Percentiles rank a stretch among this genome's conserved stretches.
phyloP scores from a whole-genome alignment of 2,888 invertebrate genomes.

The Stenichneumon culpator region DNA sequence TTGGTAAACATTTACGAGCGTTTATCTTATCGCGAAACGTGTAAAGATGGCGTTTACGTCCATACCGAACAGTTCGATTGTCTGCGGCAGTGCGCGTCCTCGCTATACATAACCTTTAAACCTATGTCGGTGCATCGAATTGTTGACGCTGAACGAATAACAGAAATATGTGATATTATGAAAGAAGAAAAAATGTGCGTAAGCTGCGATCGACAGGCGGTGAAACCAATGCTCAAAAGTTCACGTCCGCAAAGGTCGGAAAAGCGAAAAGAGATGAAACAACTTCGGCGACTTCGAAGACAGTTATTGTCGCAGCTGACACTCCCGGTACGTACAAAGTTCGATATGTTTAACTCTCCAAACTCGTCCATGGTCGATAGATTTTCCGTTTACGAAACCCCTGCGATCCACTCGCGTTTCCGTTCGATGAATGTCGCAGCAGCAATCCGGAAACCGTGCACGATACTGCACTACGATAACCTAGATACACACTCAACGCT shows the following conservation, averaged over 20 bases:
- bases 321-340: neutral
- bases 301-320: conserved; percentile 11
- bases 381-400: conserved; percentile 27
- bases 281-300: conserved; percentile 25
- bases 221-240: conserved; percentile 26
- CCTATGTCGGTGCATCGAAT: too few relatives aligned
- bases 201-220: neutral
- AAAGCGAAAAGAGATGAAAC: neutral
- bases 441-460: conserved; percentile 36
- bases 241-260: conserved; percentile 23
- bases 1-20: too few relatives aligned
- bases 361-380: conserved; percentile 38
- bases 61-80: neutral
- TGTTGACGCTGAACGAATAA: too few relatives aligned
- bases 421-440: conserved; percentile 23
- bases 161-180: too few relatives aligned
- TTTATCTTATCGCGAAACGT: too few relatives aligned
- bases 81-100: too few relatives aligned
- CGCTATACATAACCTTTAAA: too few relatives aligned
- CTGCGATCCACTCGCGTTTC: neutral
- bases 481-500: conserved; percentile 28
- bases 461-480: conserved; percentile 27
- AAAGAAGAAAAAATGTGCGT: neutral
- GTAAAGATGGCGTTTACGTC: too few relatives aligned
- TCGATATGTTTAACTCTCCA: conserved; percentile 8